Evolutionary conservation across 2,888 invertebrate species (phyloP), one percentile per base, ranked within the genome.

Genomic region (Caenorhabditis panamensis): DNA sequence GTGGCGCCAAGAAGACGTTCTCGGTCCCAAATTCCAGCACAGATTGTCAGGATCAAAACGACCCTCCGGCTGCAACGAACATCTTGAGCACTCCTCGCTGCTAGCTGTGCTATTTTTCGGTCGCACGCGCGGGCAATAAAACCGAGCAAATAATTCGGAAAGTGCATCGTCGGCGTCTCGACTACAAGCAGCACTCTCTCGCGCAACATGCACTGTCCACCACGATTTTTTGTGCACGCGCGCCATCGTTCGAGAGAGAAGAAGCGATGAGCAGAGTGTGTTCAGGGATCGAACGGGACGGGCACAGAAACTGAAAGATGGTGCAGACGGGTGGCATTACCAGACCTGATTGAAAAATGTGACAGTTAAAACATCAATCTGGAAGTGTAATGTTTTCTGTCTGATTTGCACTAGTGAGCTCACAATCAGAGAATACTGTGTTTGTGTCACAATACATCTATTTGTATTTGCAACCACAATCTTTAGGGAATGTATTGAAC

Each of bases 181-280:
- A 58, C 24, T n/a, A 37, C 37, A 53, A 49, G 36, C 44, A 56
- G 5, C 31, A 61, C 53, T 75, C 26, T 75, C 41, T 66, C 66
- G 16, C 61, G 31, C 56, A 59, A 75, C 75, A 75, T 75, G 75
- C 75, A 75, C 75, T 75, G 75, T 75, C 75, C 75, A 75, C 75
- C 75, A 75, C 75, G 75, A 75, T 75, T 68, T 76, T 67, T 76
- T 76, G 76, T 76, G 68, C 67, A 76, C 68, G 68, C 56, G 75
- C 76, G 76, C 76, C 67, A 76, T 68, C 61, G 44, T 61, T 54
- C 49, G 68, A 47, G 54, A 20, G 68, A 47, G 47, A 16, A 56
- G 36, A 28, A 31, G 5, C 54, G 54, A 41, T 9, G 41, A 37
- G 67, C 41, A 26, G 59, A 5, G 28, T 28, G 37, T 18, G 59